Conservation (phyloP, 2,113 vertebrate genomes). For the Desmodus rotundus region DNA sequence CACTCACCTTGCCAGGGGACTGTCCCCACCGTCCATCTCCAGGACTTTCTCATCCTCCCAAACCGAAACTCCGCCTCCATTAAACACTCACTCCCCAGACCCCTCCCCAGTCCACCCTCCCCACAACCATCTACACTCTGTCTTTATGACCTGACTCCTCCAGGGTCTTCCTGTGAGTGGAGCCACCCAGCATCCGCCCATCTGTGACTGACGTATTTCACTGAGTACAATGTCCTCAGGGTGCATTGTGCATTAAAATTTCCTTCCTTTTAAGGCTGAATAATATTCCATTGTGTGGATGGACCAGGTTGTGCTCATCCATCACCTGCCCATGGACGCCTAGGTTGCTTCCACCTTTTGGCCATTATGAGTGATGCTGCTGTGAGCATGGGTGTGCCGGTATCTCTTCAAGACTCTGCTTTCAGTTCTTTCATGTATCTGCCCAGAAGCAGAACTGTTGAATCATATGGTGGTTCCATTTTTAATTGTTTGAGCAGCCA, state of each 20-base stretch:
- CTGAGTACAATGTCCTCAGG: not conserved
- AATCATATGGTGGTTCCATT: not conserved
- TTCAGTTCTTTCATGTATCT: not conserved
- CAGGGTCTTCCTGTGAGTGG: not conserved
- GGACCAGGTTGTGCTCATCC: not conserved
- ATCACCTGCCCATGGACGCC: not conserved
- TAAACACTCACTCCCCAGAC: rapidly evolving
- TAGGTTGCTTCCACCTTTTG: too few species aligned
- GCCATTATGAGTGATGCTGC: not conserved
- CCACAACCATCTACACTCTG: not conserved
- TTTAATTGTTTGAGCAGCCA: not conserved
- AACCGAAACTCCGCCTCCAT: not conserved
- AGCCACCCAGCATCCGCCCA: not conserved
- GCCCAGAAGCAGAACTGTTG: not conserved
- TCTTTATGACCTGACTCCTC: not conserved
- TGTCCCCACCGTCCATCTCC: not conserved
- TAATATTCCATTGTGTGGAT: not conserved
- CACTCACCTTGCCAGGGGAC: rapidly evolving
- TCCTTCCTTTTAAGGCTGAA: not conserved
- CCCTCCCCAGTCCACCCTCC: not conserved
- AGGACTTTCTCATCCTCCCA: not conserved
- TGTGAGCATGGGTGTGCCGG: not conserved
- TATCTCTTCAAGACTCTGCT: not conserved
- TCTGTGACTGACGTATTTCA: not conserved
- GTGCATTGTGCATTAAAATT: not conserved